A percentile compares a stretch with the other conserved stretches of the same genome.
Evolutionary conservation across 2,113 vertebrate species (phyloP).

Genomic region (Nothobranchius kuhntae): DNA sequence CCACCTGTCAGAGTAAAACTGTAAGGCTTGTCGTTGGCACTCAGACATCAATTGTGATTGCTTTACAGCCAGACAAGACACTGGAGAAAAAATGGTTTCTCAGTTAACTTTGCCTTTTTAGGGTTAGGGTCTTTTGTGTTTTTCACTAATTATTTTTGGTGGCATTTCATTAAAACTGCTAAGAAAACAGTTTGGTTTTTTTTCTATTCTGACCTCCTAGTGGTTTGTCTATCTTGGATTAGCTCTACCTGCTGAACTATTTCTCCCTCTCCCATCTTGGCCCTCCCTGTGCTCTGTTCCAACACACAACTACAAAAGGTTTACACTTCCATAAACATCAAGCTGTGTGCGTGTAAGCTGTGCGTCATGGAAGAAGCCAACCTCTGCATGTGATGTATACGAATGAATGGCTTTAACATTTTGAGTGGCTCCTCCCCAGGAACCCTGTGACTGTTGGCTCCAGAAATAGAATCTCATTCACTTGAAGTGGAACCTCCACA

Average conservation of each 20-base stretch:
- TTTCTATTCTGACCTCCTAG: no score
- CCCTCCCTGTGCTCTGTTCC: slow-evolving; percentile 4
- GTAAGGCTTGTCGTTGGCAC: no score
- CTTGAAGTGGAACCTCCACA: slow-evolving; percentile 65
- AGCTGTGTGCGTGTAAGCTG: slow-evolving; percentile 49
- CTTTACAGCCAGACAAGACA: no score
- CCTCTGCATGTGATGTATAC: slow-evolving; percentile 55
- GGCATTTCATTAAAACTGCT: no score
- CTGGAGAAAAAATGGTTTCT: no score
- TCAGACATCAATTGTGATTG: no score
- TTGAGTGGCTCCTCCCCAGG: slow-evolving; percentile 44
- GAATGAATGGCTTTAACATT: slow-evolving; percentile 68
- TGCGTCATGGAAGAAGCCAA: slow-evolving; percentile 70
- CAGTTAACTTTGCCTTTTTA: no score
- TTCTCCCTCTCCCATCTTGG: not conserved
- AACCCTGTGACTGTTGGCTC: slow-evolving; percentile 65
- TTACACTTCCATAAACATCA: slow-evolving; percentile 67
- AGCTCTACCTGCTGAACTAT: slow-evolving; percentile 24
- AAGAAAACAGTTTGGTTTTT: no score
- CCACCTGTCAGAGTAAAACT: no score
- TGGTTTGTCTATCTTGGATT: no score
- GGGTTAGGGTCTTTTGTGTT: no score
- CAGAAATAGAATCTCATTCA: slow-evolving; percentile 71
- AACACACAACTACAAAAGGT: slow-evolving; percentile 48
- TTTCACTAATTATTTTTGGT: no score